A percentile compares a stretch with the other conserved stretches of the same genome.
Conservation (phyloP, 2,797 vertebrate genomes). For the Zonotrichia albicollis region DNA sequence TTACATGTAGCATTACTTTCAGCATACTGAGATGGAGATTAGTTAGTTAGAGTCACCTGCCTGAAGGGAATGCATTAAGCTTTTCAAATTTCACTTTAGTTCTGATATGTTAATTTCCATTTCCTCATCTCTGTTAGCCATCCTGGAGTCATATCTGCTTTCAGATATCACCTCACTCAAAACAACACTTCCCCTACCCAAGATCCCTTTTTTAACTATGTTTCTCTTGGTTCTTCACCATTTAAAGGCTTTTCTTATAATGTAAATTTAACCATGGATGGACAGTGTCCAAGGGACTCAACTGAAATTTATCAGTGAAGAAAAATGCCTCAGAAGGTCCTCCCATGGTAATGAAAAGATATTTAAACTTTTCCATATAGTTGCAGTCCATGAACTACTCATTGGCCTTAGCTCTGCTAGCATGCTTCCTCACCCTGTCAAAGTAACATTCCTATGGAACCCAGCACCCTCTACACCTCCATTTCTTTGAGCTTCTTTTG, state of each 20-base stretch:
- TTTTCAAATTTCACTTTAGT: background rate
- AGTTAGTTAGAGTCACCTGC: background rate
- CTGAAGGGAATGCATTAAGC: background rate
- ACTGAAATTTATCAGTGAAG: background rate
- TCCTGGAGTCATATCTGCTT: background rate
- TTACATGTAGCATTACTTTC: background rate
- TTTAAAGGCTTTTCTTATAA: background rate
- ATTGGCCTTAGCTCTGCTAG: background rate
- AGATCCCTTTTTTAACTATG: background rate
- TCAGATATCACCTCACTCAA: background rate
- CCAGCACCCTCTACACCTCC: background rate
- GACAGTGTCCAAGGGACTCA: background rate
- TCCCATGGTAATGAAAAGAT: background rate
- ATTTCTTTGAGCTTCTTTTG: background rate
- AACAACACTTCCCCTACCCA: background rate
- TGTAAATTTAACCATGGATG: background rate
- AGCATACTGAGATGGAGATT: fast-evolving
- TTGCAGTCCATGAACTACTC: background rate
- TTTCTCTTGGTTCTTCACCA: background rate
- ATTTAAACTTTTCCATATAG: background rate
- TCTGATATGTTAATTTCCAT: background rate
- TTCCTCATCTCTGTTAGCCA: background rate
- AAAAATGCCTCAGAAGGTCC: background rate
- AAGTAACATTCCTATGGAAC: background rate
- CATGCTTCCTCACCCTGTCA: background rate